Evolutionary conservation across 1,140 invertebrate genomes (phyloP), one percentile per base, ranked within the genome.

Genomic region (Eulimnadia texana): DNA sequence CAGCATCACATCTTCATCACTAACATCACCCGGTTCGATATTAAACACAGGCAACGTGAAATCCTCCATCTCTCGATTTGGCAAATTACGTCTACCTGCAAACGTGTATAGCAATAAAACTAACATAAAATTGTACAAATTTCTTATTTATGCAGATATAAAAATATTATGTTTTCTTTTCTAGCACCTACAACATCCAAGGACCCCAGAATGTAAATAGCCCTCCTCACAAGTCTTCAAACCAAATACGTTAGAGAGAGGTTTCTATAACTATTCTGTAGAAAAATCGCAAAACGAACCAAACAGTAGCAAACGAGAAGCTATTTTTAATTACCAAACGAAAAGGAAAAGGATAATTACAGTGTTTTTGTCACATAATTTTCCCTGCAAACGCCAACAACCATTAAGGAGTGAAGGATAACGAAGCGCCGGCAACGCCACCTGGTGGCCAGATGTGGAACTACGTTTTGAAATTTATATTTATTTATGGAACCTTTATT

Each of bases 11-110:
- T 57, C 55, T 29, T 57, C 27, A 57, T 57, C 55, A 29, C 33
- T 33, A 29, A 29, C 55, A 33, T 57, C 55, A 23, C 33, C 55
- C 9, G 55, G 22, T 22, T 57, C 55, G 6, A 57, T 57, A 27
- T 57, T 57, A 27, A 57, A 57, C 24, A 57, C 55, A n/a, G 55
- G 55, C 55, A 57, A 57, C 20, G 55, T 27, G 2, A 57, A 57
- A 19, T 33, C 22, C 27, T 57, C 55, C 55, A 57, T 57, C 33
- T 57, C 13, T 42, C 6, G 33, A 16, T 16, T 42, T 42, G 16
- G 16, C 16, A 42, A 42, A 42, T 9, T 42, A 42, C 6, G 16
- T 6, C 16, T 42, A 42, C 16, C 16, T 42, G 6, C 33, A 42
- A 6, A 42, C 33, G 16, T 42, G 6, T 42, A 42, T 6, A 16